Base-by-base conservation (phyloP, 2,888 invertebrate species). In the Platypus cylindrus region DNA sequence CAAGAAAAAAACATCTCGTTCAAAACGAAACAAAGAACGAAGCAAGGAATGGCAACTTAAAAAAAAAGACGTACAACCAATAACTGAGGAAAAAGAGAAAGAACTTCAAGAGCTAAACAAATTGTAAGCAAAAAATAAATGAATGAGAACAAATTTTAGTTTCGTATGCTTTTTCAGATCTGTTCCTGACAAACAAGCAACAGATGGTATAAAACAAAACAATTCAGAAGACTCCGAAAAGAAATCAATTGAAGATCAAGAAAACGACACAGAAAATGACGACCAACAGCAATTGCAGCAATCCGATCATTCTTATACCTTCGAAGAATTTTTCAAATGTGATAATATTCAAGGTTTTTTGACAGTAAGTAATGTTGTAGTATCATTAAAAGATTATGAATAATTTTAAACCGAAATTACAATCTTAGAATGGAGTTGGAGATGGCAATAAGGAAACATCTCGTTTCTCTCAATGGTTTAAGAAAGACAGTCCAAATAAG, bases 301-400 rank as follows among this genome's bases (percentile, higher is more conserved):
- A 16, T 15, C 42, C 30, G 51, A 49, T n/a, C 46, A 52, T 18
- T 40, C 8, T 69, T 84, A 86, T 57, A 85, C 84, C 62, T 72
- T 90, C 43, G 87, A 89, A 52, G 85, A 83, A 46, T 82, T 89
- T 55, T 72, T 90, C 45, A 83, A 84, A 53, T 73, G 79, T 49
- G 86, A 87, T 53, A 67, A 73, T 39, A 73, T 87, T 50, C 78
- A 81, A 27, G 78, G 78, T 32, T 66, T 81, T 31, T 64, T 83
- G 16, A 71, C 79, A 46, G 82, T 82, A 58, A 65, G 67, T 56
- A 9, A 31, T 16, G 18, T 9, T 17, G 3, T 8, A 18, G 3
- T 12, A 20, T 7, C 9, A 7, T 7, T 20, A 9, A 20, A 20
- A 20, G 9, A 20, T 20, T 20, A 7, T 7, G 5, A 7, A 9